A percentile compares a stretch with the other conserved stretches of the same genome.
phyloP scores from a whole-genome alignment of 2,888 invertebrate genomes.

The Conops quadrifasciatus region DNA sequence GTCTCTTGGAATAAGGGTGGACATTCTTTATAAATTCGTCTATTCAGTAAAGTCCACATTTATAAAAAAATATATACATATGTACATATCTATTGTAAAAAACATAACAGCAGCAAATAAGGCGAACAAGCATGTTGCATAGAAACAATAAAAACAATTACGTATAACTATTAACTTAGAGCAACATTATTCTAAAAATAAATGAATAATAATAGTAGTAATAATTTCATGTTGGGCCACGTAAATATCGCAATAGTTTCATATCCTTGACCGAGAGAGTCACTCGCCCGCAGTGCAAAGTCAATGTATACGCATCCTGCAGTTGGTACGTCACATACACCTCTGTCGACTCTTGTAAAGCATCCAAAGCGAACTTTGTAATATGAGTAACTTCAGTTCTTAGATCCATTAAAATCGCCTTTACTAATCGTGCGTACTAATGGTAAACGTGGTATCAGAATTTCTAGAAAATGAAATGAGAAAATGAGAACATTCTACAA shows the following conservation, averaged over 20 bases:
- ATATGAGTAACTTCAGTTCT: slow-evolving; percentile 47
- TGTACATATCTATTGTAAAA: too few species aligned
- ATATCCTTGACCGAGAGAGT: slow-evolving; percentile 64
- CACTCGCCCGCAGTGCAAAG: slow-evolving; percentile 63
- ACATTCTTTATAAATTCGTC: too few species aligned
- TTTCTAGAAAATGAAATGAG: slow-evolving; percentile 28
- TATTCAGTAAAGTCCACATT: too few species aligned
- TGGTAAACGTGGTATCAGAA: slow-evolving; percentile 60
- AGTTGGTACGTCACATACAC: slow-evolving; percentile 65
- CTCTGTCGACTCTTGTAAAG: slow-evolving; percentile 66
- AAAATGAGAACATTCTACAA: too few species aligned
- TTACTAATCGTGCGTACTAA: slow-evolving; percentile 63
- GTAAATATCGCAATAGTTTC: slow-evolving; percentile 60
- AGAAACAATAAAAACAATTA: too few species aligned
- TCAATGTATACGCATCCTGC: slow-evolving; percentile 61
- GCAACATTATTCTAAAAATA: not conserved
- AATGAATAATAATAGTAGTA: not conserved
- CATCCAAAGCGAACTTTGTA: slow-evolving; percentile 59
- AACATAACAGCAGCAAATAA: too few species aligned
- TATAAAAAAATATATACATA: too few species aligned
- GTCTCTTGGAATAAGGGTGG: too few species aligned
- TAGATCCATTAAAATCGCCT: slow-evolving; percentile 53
- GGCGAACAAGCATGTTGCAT: too few species aligned
- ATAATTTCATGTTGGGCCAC: slow-evolving; percentile 50
- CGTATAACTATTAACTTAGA: not conserved